Base-by-base conservation (phyloP, 2,888 invertebrate species). In the Chrysomela aeneicollis region DNA sequence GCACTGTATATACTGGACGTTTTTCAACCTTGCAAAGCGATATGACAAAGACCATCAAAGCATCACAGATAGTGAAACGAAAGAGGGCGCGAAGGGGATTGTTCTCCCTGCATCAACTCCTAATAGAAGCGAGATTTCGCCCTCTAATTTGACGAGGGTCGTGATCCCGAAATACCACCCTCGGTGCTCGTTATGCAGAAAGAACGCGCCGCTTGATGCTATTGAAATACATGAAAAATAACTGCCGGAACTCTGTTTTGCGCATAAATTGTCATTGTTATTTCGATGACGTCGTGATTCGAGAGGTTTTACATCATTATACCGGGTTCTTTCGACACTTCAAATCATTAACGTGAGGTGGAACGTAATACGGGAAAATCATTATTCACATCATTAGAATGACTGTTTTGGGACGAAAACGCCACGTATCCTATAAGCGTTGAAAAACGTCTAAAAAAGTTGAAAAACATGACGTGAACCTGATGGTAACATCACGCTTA, bases 141-240 rank as follows among this genome's bases (percentile, higher is more conserved):
- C 78, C 79, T 81, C 78, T 81, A 81, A 81, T 82, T 82, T 81
- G 74, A 26, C 76, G 76, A 78, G 82, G 82, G 82, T 82, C 81
- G 81, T 81, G 81, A 82, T 81, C 82, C 76, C 71, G 55, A 61
- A 66, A 76, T 78, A 77, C 81, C 81, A 82, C 82, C 82, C 82
- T 82, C 80, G 79, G 76, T 70, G 81, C 81, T 82, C 79, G 81
- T 82, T 81, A 74, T 71, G 37, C 22, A 81, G 80, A 77, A 77
- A 78, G 75, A 77, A 76, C 76, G 74, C 75, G 70, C 70, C 64
- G 72, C 74, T 76, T 70, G 71, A 42, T 42, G 42, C 70, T 71
- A 69, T 69, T 67, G 59, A 47, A 26, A 53, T 62, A 55, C 58
- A 75, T 74, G 74, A 76, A 73, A 76, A 77, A 77, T 76, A 77